phyloP scores from a whole-genome alignment of 1,140 invertebrate species.

The Hyphantria cunea region DNA sequence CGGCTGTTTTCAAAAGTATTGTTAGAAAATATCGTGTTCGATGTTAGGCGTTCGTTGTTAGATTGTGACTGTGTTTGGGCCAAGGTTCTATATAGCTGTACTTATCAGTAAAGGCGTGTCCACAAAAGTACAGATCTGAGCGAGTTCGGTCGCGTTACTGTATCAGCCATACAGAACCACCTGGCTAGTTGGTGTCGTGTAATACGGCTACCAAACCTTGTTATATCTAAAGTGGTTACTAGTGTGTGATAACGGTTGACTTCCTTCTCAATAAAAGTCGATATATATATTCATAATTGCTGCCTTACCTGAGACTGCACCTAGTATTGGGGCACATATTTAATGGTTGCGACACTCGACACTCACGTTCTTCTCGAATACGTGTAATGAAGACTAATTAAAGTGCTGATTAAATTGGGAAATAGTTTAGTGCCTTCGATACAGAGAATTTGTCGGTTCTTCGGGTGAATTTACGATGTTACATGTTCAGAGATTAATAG shows the following conservation, averaged over 20 bases:
- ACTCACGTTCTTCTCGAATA: too few species aligned
- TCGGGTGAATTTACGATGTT: too few species aligned
- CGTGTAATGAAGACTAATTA: too few species aligned
- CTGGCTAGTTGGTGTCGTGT: background rate
- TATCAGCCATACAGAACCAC: conserved; percentile 1
- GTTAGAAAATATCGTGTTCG: background rate
- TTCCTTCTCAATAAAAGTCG: conserved; percentile 45
- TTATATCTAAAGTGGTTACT: conserved; percentile 39
- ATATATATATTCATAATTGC: conserved; percentile 40
- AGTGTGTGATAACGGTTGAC: conserved; percentile 51
- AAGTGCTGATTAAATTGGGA: too few species aligned
- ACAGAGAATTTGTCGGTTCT: too few species aligned
- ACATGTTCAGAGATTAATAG: too few species aligned
- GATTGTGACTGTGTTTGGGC: background rate
- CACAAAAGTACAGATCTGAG: background rate
- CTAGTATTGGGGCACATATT: conserved; percentile 22
- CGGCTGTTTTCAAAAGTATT: background rate
- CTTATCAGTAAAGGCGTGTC: too few species aligned
- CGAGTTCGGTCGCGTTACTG: background rate
- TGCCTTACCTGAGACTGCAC: conserved; percentile 63
- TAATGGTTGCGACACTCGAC: conserved; percentile 5
- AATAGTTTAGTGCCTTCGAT: too few species aligned
- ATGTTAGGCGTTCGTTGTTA: background rate
- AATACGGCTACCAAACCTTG: conserved; percentile 39
- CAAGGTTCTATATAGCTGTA: too few species aligned